Evolutionary conservation across 1,140 invertebrate genomes (phyloP).

Genomic region (Hesperophylax magnus): DNA sequence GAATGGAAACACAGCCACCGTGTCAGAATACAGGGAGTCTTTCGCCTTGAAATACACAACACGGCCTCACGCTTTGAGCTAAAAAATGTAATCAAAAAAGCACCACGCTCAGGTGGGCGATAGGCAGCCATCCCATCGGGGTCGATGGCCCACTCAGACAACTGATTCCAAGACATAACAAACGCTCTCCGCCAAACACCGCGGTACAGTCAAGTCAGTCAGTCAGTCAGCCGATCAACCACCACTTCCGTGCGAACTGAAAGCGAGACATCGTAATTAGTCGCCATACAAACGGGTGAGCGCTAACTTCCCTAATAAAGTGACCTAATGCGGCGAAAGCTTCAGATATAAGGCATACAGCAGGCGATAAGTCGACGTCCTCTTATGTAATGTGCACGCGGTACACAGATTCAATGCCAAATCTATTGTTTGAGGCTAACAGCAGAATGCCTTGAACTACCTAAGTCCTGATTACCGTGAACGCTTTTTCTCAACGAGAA

Average conservation of each 20-base stretch:
- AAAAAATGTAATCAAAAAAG: slow-evolving; percentile 38
- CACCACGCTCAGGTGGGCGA: slow-evolving; percentile 14
- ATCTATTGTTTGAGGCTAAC: slow-evolving; percentile 1
- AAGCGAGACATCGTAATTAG: slow-evolving; percentile 21
- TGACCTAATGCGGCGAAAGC: neutral
- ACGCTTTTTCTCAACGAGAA: neutral
- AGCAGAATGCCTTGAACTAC: slow-evolving; percentile 29
- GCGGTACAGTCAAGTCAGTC: neutral
- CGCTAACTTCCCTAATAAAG: neutral
- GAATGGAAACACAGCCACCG: neutral
- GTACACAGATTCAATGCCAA: slow-evolving; percentile 24
- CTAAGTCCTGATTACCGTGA: slow-evolving; percentile 15
- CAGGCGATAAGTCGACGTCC: neutral
- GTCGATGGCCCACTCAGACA: slow-evolving; percentile 15
- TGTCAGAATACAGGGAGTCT: neutral
- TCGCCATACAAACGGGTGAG: neutral
- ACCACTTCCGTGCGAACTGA: neutral
- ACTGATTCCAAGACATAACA: slow-evolving; percentile 34
- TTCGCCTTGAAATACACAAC: slow-evolving; percentile 21
- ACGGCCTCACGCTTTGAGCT: slow-evolving; percentile 7
- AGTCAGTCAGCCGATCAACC: too few species aligned
- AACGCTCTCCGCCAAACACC: neutral
- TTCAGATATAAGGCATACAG: neutral
- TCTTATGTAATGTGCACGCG: slow-evolving; percentile 22
- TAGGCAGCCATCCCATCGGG: slow-evolving; percentile 10